Percentiles rank a stretch among this genome's conserved stretches.
These are phyloP conservation scores for Temnothorax ravouxi DNA, from an alignment of 2,888 invertebrate genomes.

Conservation along the genomic window DNA sequence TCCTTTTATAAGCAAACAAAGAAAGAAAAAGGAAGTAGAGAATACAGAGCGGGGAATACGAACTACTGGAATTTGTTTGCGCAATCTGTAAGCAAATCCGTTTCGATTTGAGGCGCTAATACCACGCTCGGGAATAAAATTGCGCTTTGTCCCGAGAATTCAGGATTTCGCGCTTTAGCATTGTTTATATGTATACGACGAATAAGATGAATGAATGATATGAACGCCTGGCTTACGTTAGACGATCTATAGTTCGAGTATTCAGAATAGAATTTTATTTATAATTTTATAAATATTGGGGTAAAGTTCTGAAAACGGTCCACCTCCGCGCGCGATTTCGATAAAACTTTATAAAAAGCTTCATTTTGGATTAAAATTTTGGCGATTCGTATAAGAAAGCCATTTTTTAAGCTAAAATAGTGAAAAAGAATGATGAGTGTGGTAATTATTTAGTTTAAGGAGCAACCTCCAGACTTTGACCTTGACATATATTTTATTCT, in stretches of 20 bases:
- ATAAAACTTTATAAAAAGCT: too few species aligned
- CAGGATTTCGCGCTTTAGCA: neutral
- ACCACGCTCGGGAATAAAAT: slow-evolving; percentile 50
- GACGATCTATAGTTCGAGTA: neutral
- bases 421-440: too few species aligned
- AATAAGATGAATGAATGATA: neutral
- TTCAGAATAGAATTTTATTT: neutral
- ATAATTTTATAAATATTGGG: neutral
- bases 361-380: too few species aligned
- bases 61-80: slow-evolving; percentile 44
- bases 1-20: slow-evolving; percentile 34
- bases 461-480: too few species aligned
- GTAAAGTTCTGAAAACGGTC: too few species aligned
- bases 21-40: slow-evolving; percentile 2
- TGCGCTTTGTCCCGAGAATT: slow-evolving; percentile 27
- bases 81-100: slow-evolving; percentile 61
- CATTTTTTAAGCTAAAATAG: too few species aligned
- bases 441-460: too few species aligned
- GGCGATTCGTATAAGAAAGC: too few species aligned
- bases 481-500: too few species aligned
- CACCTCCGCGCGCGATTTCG: too few species aligned
- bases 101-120: slow-evolving; percentile 77
- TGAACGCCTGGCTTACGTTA: neutral
- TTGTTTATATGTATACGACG: too few species aligned
- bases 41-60: slow-evolving; percentile 25